These are phyloP conservation scores for Marronus borbonicus DNA, from an alignment of 2,888 invertebrate genomes.

Conservation along the genomic window DNA sequence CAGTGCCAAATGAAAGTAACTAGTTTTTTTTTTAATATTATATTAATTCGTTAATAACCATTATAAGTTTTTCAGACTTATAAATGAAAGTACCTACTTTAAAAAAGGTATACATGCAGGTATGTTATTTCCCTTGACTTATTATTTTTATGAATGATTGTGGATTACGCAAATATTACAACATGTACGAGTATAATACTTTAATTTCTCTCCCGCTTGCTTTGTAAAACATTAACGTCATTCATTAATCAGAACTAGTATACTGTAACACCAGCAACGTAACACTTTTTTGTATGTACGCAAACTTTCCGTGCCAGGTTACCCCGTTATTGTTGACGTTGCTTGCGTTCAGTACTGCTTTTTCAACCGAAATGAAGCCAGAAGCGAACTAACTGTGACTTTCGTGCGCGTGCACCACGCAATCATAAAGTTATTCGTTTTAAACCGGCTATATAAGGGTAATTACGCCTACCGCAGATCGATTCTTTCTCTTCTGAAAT, in stretches of 20 bases:
- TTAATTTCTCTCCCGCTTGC: not conserved
- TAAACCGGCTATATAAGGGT: not conserved
- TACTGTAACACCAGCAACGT: not conserved
- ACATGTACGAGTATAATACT: not conserved
- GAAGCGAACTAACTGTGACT: conserved; percentile 16
- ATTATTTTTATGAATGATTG: no score
- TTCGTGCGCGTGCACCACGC: conserved; percentile 41
- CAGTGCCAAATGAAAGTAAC: no score
- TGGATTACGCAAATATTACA: not conserved
- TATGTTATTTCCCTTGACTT: no score
- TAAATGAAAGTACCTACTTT: no score
- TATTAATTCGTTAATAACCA: no score
- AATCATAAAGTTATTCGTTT: conserved; percentile 42
- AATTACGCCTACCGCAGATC: conserved; percentile 29
- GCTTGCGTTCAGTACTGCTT: conserved; percentile 19
- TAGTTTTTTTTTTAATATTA: no score
- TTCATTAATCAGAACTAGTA: conserved; percentile 11
- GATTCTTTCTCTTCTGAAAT: conserved; percentile 35
- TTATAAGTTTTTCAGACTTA: no score
- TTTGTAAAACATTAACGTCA: conserved; percentile 6
- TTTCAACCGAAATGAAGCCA: conserved; percentile 26
- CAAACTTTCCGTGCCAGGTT: conserved; percentile 34
- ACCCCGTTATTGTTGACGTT: conserved; percentile 30
- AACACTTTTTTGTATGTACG: conserved; percentile 20
- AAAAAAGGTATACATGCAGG: no score